Base-by-base conservation (phyloP, 2,888 invertebrate species). In the Aspidapion aeneum region DNA sequence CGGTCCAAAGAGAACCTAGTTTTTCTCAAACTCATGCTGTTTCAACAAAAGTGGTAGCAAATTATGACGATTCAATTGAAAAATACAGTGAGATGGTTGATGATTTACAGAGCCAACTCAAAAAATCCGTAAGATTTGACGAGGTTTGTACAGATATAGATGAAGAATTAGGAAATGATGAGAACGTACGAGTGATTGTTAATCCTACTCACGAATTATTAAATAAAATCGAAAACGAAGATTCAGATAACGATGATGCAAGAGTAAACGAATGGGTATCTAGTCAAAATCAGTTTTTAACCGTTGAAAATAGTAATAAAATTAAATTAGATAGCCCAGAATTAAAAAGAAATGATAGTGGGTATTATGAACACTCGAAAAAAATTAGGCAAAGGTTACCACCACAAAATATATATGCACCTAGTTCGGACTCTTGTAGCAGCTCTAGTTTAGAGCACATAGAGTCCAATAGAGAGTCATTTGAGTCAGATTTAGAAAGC, bases 111-210 rank as follows among this genome's bases (percentile, higher is more conserved):
- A 73, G 76, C 54, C 75, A 76, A 63, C 68, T 75, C 19, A 78
- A 78, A 61, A 79, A 80, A 66, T 78, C 78, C 1, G 80, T 80
- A 1, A 67, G 79, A 54, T 80, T 80, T 66, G 73, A 76, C 61
- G 78, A 77, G 55, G 68, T 72, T n/a, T 73, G 71, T 51, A 72
- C 72, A 0, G 77, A 76, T 69, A 76, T 76, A 52, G 67, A 65
- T 55, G 62, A 64, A 35, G 65, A 68, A 56, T 64, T 67, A 49
- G 18, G 2, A 19, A 57, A 51, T 16, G 59, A 21, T 52, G 35
- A 35, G 12, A 35, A 35, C 35, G 58, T 69, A 12, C 60, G 69
- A 57, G 68, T 69, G 2, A 69, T 68, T 50, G 62, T 68, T 0
- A 68, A 68, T 60, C 69, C 69, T 0, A 66, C 68, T 22, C 66